These are phyloP conservation scores for Torymus aiolomorphi DNA, from an alignment of 2,888 invertebrate species.

Conservation along the genomic window DNA sequence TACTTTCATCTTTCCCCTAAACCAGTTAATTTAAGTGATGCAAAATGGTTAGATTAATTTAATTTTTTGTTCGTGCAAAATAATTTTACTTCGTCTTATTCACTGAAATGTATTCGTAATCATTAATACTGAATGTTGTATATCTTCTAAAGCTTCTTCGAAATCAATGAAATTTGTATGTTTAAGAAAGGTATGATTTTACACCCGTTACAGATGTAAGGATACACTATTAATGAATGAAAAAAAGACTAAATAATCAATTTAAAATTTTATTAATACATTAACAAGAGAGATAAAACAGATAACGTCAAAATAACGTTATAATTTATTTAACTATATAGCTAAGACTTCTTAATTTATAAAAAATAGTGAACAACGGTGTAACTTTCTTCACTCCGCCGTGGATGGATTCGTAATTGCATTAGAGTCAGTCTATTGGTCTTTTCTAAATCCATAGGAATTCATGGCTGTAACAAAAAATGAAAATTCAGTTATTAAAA, in stretches of 20 bases:
- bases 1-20: too few relatives aligned
- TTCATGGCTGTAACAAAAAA: constrained; percentile 80
- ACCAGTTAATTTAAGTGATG: too few relatives aligned
- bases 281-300: constrained; percentile 36
- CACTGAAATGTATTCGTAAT: too few relatives aligned
- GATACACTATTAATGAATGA: not conserved
- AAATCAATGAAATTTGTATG: too few relatives aligned
- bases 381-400: constrained; percentile 1
- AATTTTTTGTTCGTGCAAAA: too few relatives aligned
- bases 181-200: too few relatives aligned
- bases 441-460: constrained; percentile 85
- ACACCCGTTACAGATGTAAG: too few relatives aligned
- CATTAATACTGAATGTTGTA: too few relatives aligned
- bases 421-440: constrained; percentile 62
- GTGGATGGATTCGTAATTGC: constrained; percentile 12
- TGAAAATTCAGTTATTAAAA: constrained; percentile 32
- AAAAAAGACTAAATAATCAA: not conserved
- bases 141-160: too few relatives aligned
- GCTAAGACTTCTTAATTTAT: constrained; percentile 11
- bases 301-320: not conserved
- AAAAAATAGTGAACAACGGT: constrained; percentile 25
- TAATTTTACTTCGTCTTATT: too few relatives aligned
- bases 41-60: too few relatives aligned
- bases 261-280: constrained; percentile 33
- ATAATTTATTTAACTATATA: constrained; percentile 12